Percentiles rank a stretch among this genome's conserved stretches.
phyloP scores from a whole-genome alignment of 2,888 invertebrate genomes.

The Zaprionus obscuricornis region DNA sequence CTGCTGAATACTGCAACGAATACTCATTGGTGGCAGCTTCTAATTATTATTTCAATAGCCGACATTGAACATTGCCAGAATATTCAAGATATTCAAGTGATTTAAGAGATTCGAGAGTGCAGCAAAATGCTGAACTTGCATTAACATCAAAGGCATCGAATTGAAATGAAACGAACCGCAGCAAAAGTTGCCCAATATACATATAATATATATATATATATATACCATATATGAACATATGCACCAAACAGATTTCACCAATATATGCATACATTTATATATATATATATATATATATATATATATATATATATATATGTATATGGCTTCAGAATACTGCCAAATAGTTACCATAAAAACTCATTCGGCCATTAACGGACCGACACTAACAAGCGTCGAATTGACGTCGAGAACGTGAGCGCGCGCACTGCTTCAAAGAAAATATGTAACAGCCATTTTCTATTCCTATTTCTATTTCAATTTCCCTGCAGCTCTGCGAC shows the following conservation, averaged over 20 bases:
- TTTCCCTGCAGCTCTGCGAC: constrained; percentile 5
- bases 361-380: constrained; percentile 57
- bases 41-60: constrained; percentile 73
- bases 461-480: constrained; percentile 36
- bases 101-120: too few species aligned
- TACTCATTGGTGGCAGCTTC: constrained; percentile 48
- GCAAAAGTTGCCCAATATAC: too few species aligned
- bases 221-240: too few species aligned
- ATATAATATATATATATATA: too few species aligned
- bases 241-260: too few species aligned
- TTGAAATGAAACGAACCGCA: too few species aligned
- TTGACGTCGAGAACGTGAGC: constrained; percentile 10
- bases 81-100: too few species aligned
- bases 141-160: constrained; percentile 17
- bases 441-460: constrained; percentile 67
- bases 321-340: constrained; percentile 25
- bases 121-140: constrained; percentile 36
- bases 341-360: constrained; percentile 61
- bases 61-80: constrained; percentile 28
- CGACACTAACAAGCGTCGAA: constrained; percentile 30
- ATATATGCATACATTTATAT: too few species aligned
- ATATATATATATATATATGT: constrained; percentile 25
- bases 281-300: constrained; percentile 1
- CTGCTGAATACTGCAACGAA: constrained; percentile 39
- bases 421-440: constrained; percentile 42